Percentiles rank a stretch among this genome's conserved stretches.
phyloP scores from a whole-genome alignment of 2,113 vertebrate species.

The Calidris pygmaea region DNA sequence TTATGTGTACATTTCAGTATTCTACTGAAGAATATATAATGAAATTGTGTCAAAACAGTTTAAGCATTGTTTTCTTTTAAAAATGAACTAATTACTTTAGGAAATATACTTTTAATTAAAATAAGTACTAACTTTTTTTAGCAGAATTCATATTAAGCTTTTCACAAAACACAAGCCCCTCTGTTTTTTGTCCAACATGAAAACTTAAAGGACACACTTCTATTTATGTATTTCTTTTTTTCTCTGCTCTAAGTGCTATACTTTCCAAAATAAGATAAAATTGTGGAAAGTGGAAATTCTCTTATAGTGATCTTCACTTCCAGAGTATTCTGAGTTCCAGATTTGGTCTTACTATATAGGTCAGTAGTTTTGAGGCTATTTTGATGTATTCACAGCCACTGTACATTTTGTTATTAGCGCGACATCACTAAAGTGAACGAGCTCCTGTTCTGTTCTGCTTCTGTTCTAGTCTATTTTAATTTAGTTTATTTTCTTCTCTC shows the following conservation, averaged over 20 bases:
- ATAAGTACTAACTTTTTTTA: not conserved
- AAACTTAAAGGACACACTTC: not conserved
- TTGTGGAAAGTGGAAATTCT: not conserved
- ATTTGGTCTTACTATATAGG: not conserved
- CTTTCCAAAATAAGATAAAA: not conserved
- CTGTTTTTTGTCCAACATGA: not conserved
- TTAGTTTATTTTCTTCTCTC: not conserved
- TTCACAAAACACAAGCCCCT: not conserved
- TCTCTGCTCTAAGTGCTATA: not conserved
- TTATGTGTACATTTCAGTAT: not conserved
- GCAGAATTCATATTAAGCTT: not conserved
- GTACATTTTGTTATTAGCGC: not conserved
- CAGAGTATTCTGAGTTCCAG: not conserved
- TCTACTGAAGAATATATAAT: not conserved
- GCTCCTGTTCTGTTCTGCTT: not conserved
- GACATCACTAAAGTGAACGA: not conserved
- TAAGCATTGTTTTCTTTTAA: not conserved
- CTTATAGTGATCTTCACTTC: not conserved
- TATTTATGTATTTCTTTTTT: not conserved
- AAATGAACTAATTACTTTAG: not conserved
- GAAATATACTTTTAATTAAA: not conserved
- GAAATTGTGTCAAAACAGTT: not conserved
- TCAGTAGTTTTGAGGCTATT: not conserved
- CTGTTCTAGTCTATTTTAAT: not conserved
- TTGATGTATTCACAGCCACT: not conserved